A percentile compares a stretch with the other conserved stretches of the same genome.
Evolutionary conservation across 2,888 invertebrate genomes (phyloP).

Genomic region (Minunthozetes semirufus): DNA sequence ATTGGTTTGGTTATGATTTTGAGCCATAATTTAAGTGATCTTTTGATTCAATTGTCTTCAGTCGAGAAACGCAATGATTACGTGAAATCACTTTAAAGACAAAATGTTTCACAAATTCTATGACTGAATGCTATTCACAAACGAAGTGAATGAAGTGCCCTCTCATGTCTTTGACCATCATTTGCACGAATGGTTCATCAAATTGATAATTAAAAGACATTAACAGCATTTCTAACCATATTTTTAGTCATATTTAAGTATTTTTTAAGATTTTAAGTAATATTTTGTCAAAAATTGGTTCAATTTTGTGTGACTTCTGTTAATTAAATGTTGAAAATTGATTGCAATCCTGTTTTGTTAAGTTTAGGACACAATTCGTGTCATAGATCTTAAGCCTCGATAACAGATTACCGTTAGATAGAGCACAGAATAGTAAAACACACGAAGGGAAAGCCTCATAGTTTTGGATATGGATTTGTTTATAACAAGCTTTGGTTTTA

Average conservation of each 20-base stretch:
- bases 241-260: no score
- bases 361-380: neutral
- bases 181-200: no score
- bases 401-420: neutral
- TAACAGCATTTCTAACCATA: no score
- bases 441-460: neutral
- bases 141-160: no score
- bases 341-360: neutral
- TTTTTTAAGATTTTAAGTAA: no score
- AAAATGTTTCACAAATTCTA: no score
- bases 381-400: neutral
- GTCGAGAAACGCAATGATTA: no score
- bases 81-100: no score
- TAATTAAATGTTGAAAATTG: neutral
- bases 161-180: no score
- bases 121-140: no score
- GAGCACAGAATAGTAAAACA: neutral
- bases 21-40: neutral
- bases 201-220: no score
- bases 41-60: neutral
- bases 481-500: neutral
- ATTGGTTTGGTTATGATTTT: neutral
- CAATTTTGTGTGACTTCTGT: neutral
- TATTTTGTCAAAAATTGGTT: no score
- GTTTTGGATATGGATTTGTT: neutral